phyloP scores from a whole-genome alignment of 2,113 vertebrate genomes.

The Lepisosteus osseus region DNA sequence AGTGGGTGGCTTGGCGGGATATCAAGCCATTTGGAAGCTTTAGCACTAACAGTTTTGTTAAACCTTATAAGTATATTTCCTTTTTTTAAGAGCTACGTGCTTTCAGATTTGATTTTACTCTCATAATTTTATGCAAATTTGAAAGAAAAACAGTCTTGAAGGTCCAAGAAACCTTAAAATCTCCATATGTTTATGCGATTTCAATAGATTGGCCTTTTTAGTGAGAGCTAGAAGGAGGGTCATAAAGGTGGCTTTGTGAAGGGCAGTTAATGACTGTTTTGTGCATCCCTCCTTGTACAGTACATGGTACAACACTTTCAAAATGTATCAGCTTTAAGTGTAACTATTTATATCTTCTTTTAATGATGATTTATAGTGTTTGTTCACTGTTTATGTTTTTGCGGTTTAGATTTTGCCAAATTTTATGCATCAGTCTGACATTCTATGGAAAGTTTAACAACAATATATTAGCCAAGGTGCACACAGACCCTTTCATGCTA shows the following conservation, averaged over 20 bases:
- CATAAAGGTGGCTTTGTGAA: slow-evolving; percentile 67
- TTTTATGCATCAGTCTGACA: slow-evolving; percentile 41
- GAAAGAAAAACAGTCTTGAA: slow-evolving; percentile 16
- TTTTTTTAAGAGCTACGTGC: slow-evolving; percentile 23
- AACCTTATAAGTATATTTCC: slow-evolving; percentile 21
- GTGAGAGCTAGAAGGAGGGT: slow-evolving; percentile 34
- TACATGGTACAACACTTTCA: slow-evolving; percentile 54
- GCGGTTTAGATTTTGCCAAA: slow-evolving; percentile 40
- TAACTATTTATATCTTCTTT: slow-evolving; percentile 61
- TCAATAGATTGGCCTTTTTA: slow-evolving; percentile 9
- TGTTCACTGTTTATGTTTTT: slow-evolving; percentile 59
- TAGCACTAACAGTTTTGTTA: slow-evolving; percentile 27
- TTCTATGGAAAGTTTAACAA: slow-evolving; percentile 63
- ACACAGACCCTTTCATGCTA: slow-evolving; percentile 75
- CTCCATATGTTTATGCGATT: slow-evolving; percentile 16
- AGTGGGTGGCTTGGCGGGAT: slow-evolving; percentile 10
- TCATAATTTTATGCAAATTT: slow-evolving; percentile 22
- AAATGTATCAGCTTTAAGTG: slow-evolving; percentile 47
- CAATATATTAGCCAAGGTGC: slow-evolving; percentile 58
- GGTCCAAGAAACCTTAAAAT: slow-evolving; percentile 10
- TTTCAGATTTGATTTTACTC: slow-evolving; percentile 13
- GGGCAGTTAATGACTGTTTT: slow-evolving; percentile 64
- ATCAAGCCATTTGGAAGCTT: slow-evolving; percentile 23
- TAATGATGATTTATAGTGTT: slow-evolving; percentile 65
- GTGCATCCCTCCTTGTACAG: slow-evolving; percentile 57